These are phyloP conservation scores for Trachymyrmex cornetzi DNA, from an alignment of 1,140 invertebrate genomes.

Conservation along the genomic window DNA sequence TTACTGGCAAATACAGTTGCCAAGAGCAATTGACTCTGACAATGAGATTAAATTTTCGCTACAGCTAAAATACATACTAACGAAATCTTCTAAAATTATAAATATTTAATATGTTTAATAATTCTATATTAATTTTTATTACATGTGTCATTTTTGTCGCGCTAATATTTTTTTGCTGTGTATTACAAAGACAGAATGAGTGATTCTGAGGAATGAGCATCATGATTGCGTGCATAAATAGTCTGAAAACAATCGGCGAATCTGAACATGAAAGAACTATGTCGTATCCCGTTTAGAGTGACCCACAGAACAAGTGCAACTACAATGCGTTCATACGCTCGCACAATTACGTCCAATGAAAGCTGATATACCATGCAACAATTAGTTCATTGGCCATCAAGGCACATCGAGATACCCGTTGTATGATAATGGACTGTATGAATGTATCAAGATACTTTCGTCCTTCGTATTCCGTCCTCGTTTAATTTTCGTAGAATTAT, in stretches of 20 bases:
- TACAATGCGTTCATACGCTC: slow-evolving; percentile 77
- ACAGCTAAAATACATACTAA: neutral
- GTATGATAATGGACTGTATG: slow-evolving; percentile 29
- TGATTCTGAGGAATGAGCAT: neutral
- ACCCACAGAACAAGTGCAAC: slow-evolving; percentile 77
- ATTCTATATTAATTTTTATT: neutral
- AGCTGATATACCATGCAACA: slow-evolving; percentile 82
- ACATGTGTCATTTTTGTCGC: too few relatives aligned
- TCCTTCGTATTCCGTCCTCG: slow-evolving; percentile 42
- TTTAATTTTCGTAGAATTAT: slow-evolving; percentile 70
- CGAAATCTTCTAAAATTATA: neutral
- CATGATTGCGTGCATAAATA: neutral
- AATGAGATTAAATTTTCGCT: slow-evolving; percentile 66
- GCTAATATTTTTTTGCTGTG: neutral
- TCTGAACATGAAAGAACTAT: slow-evolving; percentile 75
- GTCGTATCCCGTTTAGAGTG: slow-evolving; percentile 81
- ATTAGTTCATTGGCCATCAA: slow-evolving; percentile 82
- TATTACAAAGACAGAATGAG: neutral
- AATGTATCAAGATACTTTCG: slow-evolving; percentile 2
- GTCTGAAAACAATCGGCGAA: slow-evolving; percentile 61
- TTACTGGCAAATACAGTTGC: slow-evolving; percentile 43
- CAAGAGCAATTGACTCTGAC: slow-evolving; percentile 75
- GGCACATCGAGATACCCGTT: slow-evolving; percentile 66
- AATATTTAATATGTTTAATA: slow-evolving; percentile 12
- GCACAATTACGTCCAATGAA: slow-evolving; percentile 82